Conservation (phyloP, 2,797 vertebrate genomes). For the Hephaestus fuliginosus region DNA sequence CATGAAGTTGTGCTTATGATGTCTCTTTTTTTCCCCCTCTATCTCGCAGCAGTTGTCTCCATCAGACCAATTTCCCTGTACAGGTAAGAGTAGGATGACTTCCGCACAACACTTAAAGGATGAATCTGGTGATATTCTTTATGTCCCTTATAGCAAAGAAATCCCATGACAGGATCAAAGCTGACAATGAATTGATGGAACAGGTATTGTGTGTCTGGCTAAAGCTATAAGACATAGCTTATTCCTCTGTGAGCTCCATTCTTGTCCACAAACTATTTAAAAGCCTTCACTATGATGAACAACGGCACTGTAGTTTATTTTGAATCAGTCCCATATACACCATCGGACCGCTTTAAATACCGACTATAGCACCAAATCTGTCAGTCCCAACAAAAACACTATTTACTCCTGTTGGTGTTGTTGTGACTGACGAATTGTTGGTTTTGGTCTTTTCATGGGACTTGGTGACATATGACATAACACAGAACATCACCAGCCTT, state of each 20-base stretch:
- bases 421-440: too few relatives aligned
- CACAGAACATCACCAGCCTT: not conserved
- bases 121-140: not conserved
- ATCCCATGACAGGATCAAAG: not conserved
- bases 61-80: conserved; percentile 67
- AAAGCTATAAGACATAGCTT: not conserved
- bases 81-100: conserved; percentile 73
- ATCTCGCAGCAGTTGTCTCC: conserved; percentile 65
- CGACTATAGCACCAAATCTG: not conserved
- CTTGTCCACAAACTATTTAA: not conserved
- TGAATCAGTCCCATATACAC: not conserved
- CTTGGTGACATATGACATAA: not conserved
- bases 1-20: not conserved
- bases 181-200: not conserved
- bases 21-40: not conserved
- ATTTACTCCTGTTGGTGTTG: not conserved
- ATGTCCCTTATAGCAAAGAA: not conserved
- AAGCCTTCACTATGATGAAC: not conserved
- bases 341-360: not conserved
- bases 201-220: not conserved
- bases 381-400: not conserved
- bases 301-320: not conserved
- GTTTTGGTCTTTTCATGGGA: not conserved
- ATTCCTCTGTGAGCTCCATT: not conserved
- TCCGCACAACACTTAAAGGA: not conserved